A percentile compares a stretch with the other conserved stretches of the same genome.
Evolutionary conservation across 2,888 invertebrate species (phyloP).

Genomic region (Salpingus planirostris): DNA sequence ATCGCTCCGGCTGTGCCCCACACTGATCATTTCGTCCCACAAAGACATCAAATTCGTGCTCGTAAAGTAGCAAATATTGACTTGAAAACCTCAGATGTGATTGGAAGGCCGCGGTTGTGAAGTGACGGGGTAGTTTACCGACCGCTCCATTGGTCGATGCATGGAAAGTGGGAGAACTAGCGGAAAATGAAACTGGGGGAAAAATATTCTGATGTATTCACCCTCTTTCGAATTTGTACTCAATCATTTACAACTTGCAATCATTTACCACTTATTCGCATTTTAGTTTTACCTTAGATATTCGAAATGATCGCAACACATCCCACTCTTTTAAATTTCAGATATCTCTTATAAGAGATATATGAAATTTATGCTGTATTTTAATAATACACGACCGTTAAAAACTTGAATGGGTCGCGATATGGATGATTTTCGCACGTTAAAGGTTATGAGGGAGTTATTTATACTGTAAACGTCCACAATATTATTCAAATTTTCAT

Average conservation of each 20-base stretch:
- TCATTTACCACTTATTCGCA: no score
- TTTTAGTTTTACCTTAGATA: no score
- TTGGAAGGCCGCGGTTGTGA: constrained; percentile 36
- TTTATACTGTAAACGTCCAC: no score
- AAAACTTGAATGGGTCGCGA: no score
- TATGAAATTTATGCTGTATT: no score
- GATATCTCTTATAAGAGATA: no score
- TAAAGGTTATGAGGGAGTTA: no score
- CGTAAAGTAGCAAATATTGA: constrained; percentile 42
- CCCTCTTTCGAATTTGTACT: constrained; percentile 22
- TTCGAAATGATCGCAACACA: no score
- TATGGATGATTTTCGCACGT: no score
- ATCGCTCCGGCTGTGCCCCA: constrained; percentile 25
- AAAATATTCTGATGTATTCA: constrained; percentile 20
- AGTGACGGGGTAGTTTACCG: constrained; percentile 30
- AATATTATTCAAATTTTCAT: no score
- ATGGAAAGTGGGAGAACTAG: constrained; percentile 14
- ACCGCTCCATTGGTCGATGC: constrained; percentile 19
- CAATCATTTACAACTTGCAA: constrained; percentile 28
- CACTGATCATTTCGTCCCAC: constrained; percentile 35
- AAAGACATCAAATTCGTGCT: constrained; percentile 29
- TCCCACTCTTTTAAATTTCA: no score
- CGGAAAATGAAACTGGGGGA: constrained; percentile 17
- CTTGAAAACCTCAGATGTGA: constrained; percentile 41
- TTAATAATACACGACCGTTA: no score